A percentile compares a stretch with the other conserved stretches of the same genome.
These are phyloP conservation scores for Spodoptera litura DNA, from an alignment of 1,140 invertebrate species.

Conservation along the genomic window DNA sequence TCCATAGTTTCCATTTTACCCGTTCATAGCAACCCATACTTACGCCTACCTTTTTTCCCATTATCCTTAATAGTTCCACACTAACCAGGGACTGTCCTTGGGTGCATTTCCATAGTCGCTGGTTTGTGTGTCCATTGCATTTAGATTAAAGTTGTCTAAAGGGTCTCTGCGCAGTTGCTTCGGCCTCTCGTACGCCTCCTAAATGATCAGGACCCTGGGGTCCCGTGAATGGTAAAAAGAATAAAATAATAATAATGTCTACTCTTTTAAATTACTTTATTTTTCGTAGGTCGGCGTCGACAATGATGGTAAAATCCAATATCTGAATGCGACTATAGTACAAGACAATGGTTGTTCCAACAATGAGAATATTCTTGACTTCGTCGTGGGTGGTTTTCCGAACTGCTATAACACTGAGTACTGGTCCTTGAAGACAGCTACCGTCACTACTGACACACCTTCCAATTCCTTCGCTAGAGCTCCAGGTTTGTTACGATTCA, in stretches of 20 bases:
- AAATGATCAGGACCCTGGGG: no score
- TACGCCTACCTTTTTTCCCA: no score
- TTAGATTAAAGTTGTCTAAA: no score
- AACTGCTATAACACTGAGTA: conserved; percentile 88
- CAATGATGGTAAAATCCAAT: conserved; percentile 89
- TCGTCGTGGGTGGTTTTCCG: conserved; percentile 74
- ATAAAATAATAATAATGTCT: background rate
- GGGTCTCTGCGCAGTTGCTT: no score
- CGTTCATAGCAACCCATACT: no score
- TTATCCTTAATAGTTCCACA: no score
- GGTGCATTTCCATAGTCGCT: no score
- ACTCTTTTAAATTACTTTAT: background rate
- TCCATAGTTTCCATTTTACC: no score
- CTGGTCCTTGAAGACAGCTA: conserved; percentile 85
- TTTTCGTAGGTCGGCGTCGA: conserved; percentile 86
- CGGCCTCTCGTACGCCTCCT: no score
- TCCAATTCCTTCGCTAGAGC: conserved; percentile 88
- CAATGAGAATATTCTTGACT: conserved; percentile 86
- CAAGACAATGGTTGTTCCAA: conserved; percentile 88
- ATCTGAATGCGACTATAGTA: conserved; percentile 87
- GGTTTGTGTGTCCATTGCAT: no score
- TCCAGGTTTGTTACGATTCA: conserved; percentile 83
- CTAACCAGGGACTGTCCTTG: no score
- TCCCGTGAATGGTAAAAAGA: no score
- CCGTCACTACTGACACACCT: conserved; percentile 88